Base-by-base conservation (phyloP, 2,113 vertebrate species). In the Ictalurus furcatus region DNA sequence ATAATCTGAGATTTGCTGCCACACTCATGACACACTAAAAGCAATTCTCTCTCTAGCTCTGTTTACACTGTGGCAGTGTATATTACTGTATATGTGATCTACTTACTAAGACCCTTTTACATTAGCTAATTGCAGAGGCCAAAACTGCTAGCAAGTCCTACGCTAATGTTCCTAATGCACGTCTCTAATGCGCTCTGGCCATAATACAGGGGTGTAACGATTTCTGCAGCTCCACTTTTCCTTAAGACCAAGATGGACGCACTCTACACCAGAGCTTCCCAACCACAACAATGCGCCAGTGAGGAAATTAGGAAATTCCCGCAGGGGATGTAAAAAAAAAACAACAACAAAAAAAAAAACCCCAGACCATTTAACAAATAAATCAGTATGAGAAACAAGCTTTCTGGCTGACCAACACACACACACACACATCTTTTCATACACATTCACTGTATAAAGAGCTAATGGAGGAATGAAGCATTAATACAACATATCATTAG, bases 361-460 rank as follows among this genome's bases (percentile, higher is more conserved):
- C 44, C 44, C 44, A 48, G 48, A 28, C 34, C 21, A 23, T 61
- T 84, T 84, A 84, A 84, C 81, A 84, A 61, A 84, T 84, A 44
- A 37, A 59, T 59, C 30, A 12, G 44, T 79, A 79, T 54, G 14
- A 52, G 14, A 80, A 80, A 79, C 28, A 3, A 30, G 81, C 21
- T 84, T 63, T 44, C 34, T 61, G 58, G 30, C 21, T 61, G 58
- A 61, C 30, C 81, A 80, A 56, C 52, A 30, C 23, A 78, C 23
- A 52, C 21, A 6, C 73, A 73, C 7, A 69, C 12, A 69, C 56
- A 21, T 5, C 30, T 23, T 82, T 82, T 37, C 25, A 84, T 0
- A 63, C 2, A 40, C 19, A 23, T 34, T 52, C 13, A 1, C 21
- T 28, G 44, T 23, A 52, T 78, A 56, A 80, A 56, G 13, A 30